These are phyloP conservation scores for Tauraco erythrolophus DNA, from an alignment of 2,113 vertebrate genomes.

Conservation along the genomic window DNA sequence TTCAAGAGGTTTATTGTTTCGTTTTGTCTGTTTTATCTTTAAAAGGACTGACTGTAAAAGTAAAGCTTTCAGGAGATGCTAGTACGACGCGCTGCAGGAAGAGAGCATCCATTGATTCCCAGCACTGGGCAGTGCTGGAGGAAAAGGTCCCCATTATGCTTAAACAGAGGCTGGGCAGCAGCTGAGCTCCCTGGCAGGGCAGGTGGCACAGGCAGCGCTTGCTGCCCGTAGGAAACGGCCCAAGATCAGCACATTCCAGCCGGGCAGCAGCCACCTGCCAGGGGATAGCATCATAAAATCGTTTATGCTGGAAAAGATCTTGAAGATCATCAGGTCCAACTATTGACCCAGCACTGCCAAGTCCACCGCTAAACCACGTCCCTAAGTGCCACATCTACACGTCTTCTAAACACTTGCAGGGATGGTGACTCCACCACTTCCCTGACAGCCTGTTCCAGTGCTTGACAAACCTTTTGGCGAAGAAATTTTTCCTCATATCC, in stretches of 20 bases:
- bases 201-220: no score
- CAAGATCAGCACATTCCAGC: background rate
- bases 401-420: no score
- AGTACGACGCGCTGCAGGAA: background rate
- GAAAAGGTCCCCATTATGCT: background rate
- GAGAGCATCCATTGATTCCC: background rate
- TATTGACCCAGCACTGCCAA: no score
- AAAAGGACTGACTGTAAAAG: background rate
- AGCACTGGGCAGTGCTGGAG: background rate
- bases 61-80: background rate
- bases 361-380: no score
- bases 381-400: no score
- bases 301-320: no score
- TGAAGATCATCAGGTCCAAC: no score
- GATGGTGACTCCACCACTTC: no score
- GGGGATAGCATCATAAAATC: no score
- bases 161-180: rapidly evolving
- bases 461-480: no score
- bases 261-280: rapidly evolving
- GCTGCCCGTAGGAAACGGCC: background rate
- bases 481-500: no score
- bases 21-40: background rate
- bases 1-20: background rate
- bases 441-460: no score
- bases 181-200: background rate